These are phyloP conservation scores for Yponomeuta cagnagella DNA, from an alignment of 2,888 invertebrate species.

Conservation along the genomic window DNA sequence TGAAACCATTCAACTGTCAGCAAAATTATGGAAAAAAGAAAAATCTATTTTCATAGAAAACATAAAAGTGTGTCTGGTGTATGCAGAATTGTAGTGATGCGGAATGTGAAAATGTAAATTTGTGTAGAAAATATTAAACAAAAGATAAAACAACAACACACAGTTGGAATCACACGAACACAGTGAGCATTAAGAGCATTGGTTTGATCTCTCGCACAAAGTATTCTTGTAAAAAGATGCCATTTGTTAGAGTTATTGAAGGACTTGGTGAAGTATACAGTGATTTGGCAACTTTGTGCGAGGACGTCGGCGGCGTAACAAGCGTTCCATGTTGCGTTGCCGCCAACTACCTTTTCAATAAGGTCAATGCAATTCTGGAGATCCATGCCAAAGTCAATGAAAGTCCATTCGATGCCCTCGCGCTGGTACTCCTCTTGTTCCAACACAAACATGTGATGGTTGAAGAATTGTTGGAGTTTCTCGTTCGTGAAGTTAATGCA, in stretches of 20 bases:
- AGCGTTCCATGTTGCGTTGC: slow-evolving; percentile 69
- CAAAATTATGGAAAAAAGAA: slow-evolving; percentile 41
- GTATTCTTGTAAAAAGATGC: slow-evolving; percentile 17
- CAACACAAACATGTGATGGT: slow-evolving; percentile 98
- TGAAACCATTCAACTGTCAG: slow-evolving; percentile 92
- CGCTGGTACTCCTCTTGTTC: slow-evolving; percentile 97
- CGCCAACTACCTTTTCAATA: slow-evolving; percentile 90
- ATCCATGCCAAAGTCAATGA: slow-evolving; percentile 99
- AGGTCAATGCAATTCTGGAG: slow-evolving; percentile 96
- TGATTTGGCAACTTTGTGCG: slow-evolving; percentile 39
- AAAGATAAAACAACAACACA: slow-evolving; percentile 35
- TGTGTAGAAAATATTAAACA: slow-evolving; percentile 31
- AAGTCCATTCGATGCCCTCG: slow-evolving; percentile 96
- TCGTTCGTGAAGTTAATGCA: slow-evolving; percentile 99
- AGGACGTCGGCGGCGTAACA: slow-evolving; percentile 62
- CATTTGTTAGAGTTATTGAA: not conserved
- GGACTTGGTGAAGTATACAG: not conserved
- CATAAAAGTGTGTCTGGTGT: slow-evolving; percentile 28
- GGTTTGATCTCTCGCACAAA: slow-evolving; percentile 50
- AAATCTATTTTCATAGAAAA: slow-evolving; percentile 30
- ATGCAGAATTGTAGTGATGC: slow-evolving; percentile 6
- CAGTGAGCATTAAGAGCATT: slow-evolving; percentile 49
- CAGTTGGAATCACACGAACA: slow-evolving; percentile 44
- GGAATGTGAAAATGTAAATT: slow-evolving; percentile 15
- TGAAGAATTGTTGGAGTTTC: slow-evolving; percentile 98